A percentile compares a stretch with the other conserved stretches of the same genome.
phyloP scores from a whole-genome alignment of 2,888 invertebrate genomes.

The Halictus ligatus region DNA sequence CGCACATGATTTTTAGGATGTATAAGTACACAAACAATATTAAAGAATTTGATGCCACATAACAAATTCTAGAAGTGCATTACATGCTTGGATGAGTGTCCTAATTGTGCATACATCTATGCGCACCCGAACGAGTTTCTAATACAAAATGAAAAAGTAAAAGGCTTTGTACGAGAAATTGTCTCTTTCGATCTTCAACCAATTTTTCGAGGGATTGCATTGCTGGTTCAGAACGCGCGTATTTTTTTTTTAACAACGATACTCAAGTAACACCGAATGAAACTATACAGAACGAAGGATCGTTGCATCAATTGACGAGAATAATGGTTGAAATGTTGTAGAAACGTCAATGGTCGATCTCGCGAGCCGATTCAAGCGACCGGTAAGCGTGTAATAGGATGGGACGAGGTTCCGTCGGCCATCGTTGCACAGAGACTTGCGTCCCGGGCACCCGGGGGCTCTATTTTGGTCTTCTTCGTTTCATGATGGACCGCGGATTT shows the following conservation, averaged over 20 bases:
- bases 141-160: not conserved
- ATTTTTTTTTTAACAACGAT: not conserved
- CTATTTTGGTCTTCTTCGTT: slow-evolving; percentile 40
- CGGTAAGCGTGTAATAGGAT: slow-evolving; percentile 18
- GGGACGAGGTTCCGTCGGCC: not conserved
- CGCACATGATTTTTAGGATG: not conserved
- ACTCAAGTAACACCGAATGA: not conserved
- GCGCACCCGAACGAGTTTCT: not conserved
- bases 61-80: not conserved
- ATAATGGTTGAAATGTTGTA: not conserved
- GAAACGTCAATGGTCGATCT: not conserved
- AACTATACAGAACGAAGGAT: not conserved
- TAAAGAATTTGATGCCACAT: not conserved
- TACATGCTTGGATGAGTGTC: not conserved
- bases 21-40: not conserved
- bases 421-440: not conserved
- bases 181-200: not conserved
- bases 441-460: slow-evolving; percentile 17
- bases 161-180: not conserved
- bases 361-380: slow-evolving; percentile 27
- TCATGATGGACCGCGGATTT: slow-evolving; percentile 59
- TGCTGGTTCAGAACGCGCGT: not conserved
- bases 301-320: not conserved
- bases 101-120: not conserved
- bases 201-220: not conserved